Evolutionary conservation across 1,140 invertebrate species (phyloP).

Genomic region (Cotesia vestalis): DNA sequence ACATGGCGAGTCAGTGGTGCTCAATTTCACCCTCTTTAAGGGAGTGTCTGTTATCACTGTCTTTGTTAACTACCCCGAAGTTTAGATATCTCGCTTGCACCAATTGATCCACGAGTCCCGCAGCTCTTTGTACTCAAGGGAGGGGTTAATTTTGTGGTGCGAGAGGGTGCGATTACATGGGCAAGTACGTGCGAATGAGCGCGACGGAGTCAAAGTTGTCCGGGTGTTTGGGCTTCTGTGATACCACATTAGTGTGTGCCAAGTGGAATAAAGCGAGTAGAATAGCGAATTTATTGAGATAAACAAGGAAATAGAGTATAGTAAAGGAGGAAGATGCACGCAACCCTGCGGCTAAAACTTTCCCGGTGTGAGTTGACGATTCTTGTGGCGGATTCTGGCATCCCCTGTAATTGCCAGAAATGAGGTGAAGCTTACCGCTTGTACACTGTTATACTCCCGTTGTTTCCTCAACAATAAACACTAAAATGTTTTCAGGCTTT

Average conservation of each 20-base stretch:
- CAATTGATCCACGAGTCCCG: conserved; percentile 16
- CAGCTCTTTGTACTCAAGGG: conserved; percentile 18
- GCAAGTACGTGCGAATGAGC: conserved; percentile 13
- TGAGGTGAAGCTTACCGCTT: conserved; percentile 62
- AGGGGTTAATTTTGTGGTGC: conserved; percentile 40
- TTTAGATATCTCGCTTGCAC: conserved; percentile 4
- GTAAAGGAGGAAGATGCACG: conserved; percentile 1
- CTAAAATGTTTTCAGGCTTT: neutral
- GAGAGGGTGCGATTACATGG: conserved; percentile 24
- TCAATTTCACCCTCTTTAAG: conserved; percentile 43
- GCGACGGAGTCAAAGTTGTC: conserved; percentile 21
- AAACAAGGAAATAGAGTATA: conserved; percentile 6
- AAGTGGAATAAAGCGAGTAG: conserved; percentile 13
- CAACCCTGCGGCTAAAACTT: conserved; percentile 9
- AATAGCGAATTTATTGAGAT: neutral
- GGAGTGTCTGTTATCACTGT: conserved; percentile 21
- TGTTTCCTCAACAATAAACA: conserved; percentile 18
- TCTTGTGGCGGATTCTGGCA: conserved; percentile 64
- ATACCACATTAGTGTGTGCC: conserved; percentile 38
- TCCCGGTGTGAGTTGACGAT: conserved; percentile 56
- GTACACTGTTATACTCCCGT: conserved; percentile 37
- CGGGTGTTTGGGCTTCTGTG: conserved; percentile 45
- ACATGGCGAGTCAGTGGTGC: conserved; percentile 62
- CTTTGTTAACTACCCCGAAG: neutral
- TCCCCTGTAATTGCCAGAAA: conserved; percentile 64